Conservation (phyloP, 2,113 vertebrate species). For the Syngnathus floridae region DNA sequence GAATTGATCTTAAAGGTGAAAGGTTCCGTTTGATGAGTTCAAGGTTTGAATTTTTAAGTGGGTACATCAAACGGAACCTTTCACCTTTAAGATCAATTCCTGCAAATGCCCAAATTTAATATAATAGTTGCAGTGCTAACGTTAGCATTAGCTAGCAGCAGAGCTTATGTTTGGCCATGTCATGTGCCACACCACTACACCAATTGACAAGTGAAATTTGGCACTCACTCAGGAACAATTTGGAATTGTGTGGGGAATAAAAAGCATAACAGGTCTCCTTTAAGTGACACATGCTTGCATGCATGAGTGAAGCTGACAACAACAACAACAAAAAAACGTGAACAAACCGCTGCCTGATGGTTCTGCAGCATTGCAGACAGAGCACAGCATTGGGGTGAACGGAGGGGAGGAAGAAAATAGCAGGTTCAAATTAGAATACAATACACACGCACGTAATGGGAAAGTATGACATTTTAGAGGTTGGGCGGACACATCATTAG, state of each 20-base stretch:
- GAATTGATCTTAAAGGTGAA: too few relatives aligned
- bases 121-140: neutral
- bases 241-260: too few relatives aligned
- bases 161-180: neutral
- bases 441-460: conserved; percentile 13
- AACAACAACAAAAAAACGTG: conserved; percentile 49
- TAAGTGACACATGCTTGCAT: conserved; percentile 48
- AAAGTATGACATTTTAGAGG: conserved; percentile 45
- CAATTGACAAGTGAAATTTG: too few relatives aligned
- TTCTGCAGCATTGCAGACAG: conserved; percentile 69
- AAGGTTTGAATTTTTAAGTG: too few relatives aligned
- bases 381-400: conserved; percentile 52
- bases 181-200: neutral
- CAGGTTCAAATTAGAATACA: conserved; percentile 55
- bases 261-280: neutral
- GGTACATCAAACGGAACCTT: too few relatives aligned
- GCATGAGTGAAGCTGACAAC: conserved; percentile 64
- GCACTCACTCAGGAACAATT: too few relatives aligned
- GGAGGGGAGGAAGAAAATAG: conserved; percentile 57
- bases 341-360: conserved; percentile 91
- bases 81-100: too few relatives aligned
- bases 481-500: neutral
- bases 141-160: neutral
- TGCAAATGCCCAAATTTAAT: too few relatives aligned
- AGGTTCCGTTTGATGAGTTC: too few relatives aligned